These are phyloP conservation scores for Periparus ater DNA, from an alignment of 2,797 vertebrate species.

Conservation along the genomic window DNA sequence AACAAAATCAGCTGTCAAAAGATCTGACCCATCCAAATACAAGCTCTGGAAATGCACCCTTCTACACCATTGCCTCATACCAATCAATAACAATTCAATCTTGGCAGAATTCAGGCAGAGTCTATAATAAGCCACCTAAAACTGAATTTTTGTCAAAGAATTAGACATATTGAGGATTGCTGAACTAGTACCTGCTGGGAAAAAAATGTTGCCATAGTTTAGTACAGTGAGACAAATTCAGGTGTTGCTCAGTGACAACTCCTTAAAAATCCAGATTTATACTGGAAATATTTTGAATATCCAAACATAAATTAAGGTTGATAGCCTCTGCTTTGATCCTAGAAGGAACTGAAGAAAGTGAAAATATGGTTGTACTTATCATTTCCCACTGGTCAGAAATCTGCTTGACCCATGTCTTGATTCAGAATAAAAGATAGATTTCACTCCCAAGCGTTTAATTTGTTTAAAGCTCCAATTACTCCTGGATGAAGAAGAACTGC, in stretches of 20 bases:
- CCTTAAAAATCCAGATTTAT: conserved; percentile 16
- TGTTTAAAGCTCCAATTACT: not conserved
- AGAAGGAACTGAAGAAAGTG: not conserved
- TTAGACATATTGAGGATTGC: conserved; percentile 18
- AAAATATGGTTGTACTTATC: not conserved
- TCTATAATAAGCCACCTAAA: conserved; percentile 26
- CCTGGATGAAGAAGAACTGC: not conserved
- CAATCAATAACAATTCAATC: conserved; percentile 59
- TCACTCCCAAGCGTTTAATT: not conserved
- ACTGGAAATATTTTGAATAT: conserved; percentile 15
- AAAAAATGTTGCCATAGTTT: conserved; percentile 37
- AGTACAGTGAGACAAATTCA: not conserved
- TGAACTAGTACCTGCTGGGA: not conserved
- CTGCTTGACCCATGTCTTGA: not conserved
- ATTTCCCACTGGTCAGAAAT: not conserved
- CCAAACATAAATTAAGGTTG: not conserved
- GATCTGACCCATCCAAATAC: conserved; percentile 33
- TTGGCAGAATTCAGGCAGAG: conserved; percentile 51
- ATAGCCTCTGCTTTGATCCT: not conserved
- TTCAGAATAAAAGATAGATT: not conserved
- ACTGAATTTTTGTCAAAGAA: conserved; percentile 57
- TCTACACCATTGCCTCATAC: conserved; percentile 42
- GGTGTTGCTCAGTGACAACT: not conserved
- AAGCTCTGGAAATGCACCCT: conserved; percentile 45
- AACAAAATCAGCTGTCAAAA: conserved; percentile 61